These are phyloP conservation scores for Scortum barcoo DNA, from an alignment of 2,113 vertebrate genomes.

Conservation along the genomic window DNA sequence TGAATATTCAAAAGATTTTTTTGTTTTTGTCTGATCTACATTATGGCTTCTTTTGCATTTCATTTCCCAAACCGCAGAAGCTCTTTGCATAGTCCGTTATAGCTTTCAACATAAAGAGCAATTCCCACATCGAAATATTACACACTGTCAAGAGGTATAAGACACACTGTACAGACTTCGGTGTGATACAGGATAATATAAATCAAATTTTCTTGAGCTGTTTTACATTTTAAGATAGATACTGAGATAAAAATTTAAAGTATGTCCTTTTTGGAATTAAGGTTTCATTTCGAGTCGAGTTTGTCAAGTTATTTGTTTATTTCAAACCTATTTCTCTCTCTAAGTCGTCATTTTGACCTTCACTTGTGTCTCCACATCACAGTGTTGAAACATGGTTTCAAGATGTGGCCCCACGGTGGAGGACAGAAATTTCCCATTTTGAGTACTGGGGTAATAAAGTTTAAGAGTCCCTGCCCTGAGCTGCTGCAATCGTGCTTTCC, in stretches of 20 bases:
- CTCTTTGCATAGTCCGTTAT: constrained; percentile 39
- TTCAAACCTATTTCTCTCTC: not conserved
- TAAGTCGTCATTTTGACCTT: not conserved
- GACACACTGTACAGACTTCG: not conserved
- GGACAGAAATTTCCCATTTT: constrained; percentile 57
- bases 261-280: not conserved
- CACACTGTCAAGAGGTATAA: constrained; percentile 14
- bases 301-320: not conserved
- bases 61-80: constrained; percentile 23
- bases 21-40: constrained; percentile 49
- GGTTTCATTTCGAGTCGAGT: not conserved
- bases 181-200: not conserved
- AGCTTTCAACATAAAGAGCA: constrained; percentile 29
- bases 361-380: constrained; percentile 5
- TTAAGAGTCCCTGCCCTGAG: constrained; percentile 48
- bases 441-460: constrained; percentile 57
- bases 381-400: constrained; percentile 45
- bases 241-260: constrained; percentile 17
- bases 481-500: constrained; percentile 46
- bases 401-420: constrained; percentile 20
- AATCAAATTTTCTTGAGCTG: constrained; percentile 1
- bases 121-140: constrained; percentile 8
- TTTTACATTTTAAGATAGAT: constrained; percentile 13
- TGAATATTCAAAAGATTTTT: constrained; percentile 60
- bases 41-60: constrained; percentile 43